These are phyloP conservation scores for Nemurella pictetii DNA, from an alignment of 2,888 invertebrate genomes.

Conservation along the genomic window DNA sequence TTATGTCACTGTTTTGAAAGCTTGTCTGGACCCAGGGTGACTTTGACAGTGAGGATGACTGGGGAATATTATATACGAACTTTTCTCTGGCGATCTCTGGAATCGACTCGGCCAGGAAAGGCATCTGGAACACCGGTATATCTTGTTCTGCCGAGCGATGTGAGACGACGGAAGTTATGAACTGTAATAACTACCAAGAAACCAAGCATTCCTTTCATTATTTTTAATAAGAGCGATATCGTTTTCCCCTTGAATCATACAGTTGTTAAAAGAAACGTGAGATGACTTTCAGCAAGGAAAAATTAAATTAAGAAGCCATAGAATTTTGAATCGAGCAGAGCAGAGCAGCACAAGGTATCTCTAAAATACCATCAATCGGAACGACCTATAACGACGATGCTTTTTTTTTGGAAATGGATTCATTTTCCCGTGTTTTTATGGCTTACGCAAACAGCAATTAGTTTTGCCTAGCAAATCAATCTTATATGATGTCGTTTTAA, in stretches of 20 bases:
- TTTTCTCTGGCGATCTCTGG: not conserved
- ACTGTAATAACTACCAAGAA: not conserved
- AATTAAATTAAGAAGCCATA: not conserved
- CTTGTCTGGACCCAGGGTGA: not conserved
- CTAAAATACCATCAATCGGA: not conserved
- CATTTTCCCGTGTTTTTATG: not conserved
- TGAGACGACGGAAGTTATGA: not conserved
- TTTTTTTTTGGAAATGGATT: not conserved
- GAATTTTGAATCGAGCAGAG: not conserved
- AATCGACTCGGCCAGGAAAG: not conserved
- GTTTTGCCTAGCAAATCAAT: not conserved
- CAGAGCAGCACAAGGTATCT: not conserved
- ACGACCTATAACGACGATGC: not conserved
- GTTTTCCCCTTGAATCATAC: not conserved
- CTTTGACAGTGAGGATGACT: slow-evolving; percentile 18
- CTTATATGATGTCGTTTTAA: not conserved
- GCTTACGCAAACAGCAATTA: not conserved
- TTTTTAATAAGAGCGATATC: not conserved
- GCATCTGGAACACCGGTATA: not conserved
- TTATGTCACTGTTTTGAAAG: slow-evolving; percentile 36
- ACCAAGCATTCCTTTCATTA: not conserved
- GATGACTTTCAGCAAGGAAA: not conserved
- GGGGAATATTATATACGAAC: not conserved
- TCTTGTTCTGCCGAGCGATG: not conserved
- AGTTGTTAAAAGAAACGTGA: not conserved